Conservation (phyloP, 2,113 vertebrate species). For the Riparia riparia region DNA sequence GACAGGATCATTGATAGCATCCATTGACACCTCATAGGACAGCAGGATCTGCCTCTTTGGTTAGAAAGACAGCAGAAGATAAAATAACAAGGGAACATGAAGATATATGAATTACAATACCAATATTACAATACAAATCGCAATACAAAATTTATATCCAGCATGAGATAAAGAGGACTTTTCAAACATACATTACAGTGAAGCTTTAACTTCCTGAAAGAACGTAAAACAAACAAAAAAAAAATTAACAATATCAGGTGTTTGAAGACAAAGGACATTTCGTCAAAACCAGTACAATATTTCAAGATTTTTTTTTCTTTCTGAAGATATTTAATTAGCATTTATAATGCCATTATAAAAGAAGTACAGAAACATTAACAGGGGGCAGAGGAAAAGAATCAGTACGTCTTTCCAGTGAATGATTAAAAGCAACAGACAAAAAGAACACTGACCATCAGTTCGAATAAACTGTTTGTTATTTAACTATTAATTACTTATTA, state of each 20-base stretch:
- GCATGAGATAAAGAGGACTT: neutral
- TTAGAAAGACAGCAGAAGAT: neutral
- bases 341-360: neutral
- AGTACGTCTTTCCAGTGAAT: neutral
- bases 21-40: conserved; percentile 57
- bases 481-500: neutral
- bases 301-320: neutral
- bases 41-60: conserved; percentile 56
- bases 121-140: neutral
- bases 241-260: neutral
- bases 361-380: neutral
- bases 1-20: conserved; percentile 17
- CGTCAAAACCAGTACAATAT: neutral
- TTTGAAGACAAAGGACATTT: neutral
- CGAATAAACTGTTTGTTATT: neutral
- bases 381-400: neutral
- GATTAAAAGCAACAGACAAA: neutral
- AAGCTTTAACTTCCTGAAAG: neutral
- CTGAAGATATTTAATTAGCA: neutral
- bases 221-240: neutral
- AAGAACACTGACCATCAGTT: neutral
- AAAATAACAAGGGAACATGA: neutral
- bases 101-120: neutral
- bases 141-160: neutral
- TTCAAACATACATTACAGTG: neutral